phyloP scores from a whole-genome alignment of 2,113 vertebrate species.

The Rynchops niger region DNA sequence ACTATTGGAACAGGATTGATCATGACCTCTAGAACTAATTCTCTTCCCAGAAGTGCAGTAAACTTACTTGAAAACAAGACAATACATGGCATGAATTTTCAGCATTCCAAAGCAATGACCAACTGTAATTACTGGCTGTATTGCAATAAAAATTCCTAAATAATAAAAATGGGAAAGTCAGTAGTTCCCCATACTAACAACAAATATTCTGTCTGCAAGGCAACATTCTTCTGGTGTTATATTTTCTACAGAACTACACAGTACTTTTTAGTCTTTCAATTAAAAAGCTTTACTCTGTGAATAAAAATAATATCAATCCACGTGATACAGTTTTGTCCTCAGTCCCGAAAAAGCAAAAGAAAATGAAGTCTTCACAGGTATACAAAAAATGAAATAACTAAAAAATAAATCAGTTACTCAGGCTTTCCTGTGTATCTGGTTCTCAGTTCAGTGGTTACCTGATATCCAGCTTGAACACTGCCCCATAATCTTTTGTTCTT shows the following conservation, averaged over 20 bases:
- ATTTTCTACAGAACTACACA: neutral
- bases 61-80: neutral
- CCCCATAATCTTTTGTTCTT: neutral
- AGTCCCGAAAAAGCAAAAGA: neutral
- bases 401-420: neutral
- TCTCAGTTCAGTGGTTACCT: neutral
- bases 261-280: neutral
- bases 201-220: neutral
- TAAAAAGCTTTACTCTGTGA: neutral
- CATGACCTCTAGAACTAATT: neutral
- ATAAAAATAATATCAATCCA: neutral
- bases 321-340: neutral
- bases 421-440: neutral
- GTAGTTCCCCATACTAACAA: neutral
- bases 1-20: neutral
- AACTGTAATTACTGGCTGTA: neutral
- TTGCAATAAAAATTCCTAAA: constrained; percentile 1
- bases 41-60: neutral
- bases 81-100: neutral
- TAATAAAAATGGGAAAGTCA: neutral
- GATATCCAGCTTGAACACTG: neutral
- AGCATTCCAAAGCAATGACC: neutral
- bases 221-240: neutral
- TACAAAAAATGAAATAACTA: neutral
- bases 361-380: neutral